Evolutionary conservation across 2,113 vertebrate genomes (phyloP), one percentile per base, ranked within the genome.

Genomic region (Butorides virescens): DNA sequence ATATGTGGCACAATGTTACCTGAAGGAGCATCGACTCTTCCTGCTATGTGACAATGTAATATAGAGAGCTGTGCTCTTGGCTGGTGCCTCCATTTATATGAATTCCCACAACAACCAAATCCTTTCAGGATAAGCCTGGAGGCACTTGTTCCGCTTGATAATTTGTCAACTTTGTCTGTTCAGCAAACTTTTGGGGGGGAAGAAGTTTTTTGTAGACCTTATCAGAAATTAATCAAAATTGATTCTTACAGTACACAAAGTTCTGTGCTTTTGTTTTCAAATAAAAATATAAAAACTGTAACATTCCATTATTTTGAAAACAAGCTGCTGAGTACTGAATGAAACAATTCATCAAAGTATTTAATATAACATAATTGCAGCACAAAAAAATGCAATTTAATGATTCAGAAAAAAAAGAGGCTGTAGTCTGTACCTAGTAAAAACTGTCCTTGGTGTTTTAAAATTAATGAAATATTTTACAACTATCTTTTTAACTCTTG

Each of bases 11-110:
- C 75, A 56, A 11, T 29, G 52, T 93, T 90, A 93, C 75, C 92
- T 93, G 83, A 75, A 92, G 93, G 92, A 96, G 26, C 62, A 70
- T 77, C 59, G n/a, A 46, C 76, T 68, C 50, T 72, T 93, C 47
- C 82, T 67, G 46, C 3, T 8, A 7, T 77, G 68, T 94, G 86
- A 86, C 85, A 93, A 26, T 18, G 59, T 93, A 59, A 83, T 86
- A 55, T 5, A 90, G 55, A 74, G n/a, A 77, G 6, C 55, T 88
- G 20, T 53, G n/a, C 27, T 63, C n/a, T 88, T 66, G 59, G 3
- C 65, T 80, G 63, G 25, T 55, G 11, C 78, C 34, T 76, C 59
- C 52, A 76, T 90, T 93, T 92, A 13, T 77, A 37, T 83, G 55
- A 90, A 97, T 88, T 92, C 67, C 85, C 92, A 74, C 11, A 73